Conservation (phyloP, 2,113 vertebrate genomes). For the Lampris megalopsis region DNA sequence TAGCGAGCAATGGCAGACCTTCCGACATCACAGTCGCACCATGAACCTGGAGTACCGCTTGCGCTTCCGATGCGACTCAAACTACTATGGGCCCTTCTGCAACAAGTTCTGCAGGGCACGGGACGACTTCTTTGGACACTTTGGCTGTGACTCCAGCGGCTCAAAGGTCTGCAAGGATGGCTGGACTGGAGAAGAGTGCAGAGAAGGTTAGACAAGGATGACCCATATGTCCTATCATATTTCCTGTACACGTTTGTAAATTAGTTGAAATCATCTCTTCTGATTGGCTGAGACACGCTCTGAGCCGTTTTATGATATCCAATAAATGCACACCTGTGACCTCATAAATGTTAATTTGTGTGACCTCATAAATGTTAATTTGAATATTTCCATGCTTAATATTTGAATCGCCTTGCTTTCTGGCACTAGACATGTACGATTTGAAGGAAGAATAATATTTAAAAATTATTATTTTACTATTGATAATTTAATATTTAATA, state of each 20-base stretch:
- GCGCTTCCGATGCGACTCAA: constrained; percentile 82
- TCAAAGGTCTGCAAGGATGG: constrained; percentile 88
- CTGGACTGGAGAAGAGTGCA: constrained; percentile 78
- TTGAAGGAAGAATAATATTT: no score
- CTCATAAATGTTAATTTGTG: no score
- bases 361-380: no score
- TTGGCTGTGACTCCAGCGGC: constrained; percentile 84
- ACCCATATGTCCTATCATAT: neutral
- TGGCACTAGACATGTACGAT: no score
- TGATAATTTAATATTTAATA: no score
- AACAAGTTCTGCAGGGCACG: constrained; percentile 82
- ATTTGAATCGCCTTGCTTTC: no score
- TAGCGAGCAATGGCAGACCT: constrained; percentile 82
- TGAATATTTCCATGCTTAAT: no score
- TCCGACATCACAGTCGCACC: constrained; percentile 80
- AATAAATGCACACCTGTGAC: no score
- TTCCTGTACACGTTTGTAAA: neutral
- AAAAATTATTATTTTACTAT: no score
- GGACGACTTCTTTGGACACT: constrained; percentile 85
- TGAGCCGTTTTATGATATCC: no score
- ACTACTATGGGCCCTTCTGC: constrained; percentile 85
- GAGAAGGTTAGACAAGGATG: constrained; percentile 64
- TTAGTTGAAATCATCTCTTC: neutral
- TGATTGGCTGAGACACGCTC: neutral
- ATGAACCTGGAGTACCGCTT: constrained; percentile 84